These are phyloP conservation scores for Atherinomorus stipes DNA, from an alignment of 2,113 vertebrate genomes.

Conservation along the genomic window DNA sequence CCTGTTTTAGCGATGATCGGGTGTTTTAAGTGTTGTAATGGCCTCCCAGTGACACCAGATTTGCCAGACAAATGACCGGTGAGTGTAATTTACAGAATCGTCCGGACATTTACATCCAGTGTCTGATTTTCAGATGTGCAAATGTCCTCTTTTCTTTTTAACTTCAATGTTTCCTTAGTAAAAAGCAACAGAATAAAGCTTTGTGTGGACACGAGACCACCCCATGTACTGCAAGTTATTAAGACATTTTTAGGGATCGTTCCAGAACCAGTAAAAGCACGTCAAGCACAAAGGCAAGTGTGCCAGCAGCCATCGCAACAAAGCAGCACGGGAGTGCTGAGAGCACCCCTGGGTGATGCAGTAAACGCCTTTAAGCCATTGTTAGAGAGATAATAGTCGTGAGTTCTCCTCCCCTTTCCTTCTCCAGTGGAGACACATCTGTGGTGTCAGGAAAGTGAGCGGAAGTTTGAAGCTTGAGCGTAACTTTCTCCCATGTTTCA, in stretches of 20 bases:
- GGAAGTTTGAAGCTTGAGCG: not conserved
- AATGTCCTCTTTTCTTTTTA: constrained; percentile 4
- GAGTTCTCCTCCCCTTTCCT: constrained; percentile 61
- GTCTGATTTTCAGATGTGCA: constrained; percentile 27
- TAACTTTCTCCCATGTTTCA: not conserved
- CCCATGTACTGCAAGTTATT: constrained; percentile 18
- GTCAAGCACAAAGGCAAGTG: constrained; percentile 57
- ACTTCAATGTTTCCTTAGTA: not conserved
- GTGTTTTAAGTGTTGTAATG: not conserved
- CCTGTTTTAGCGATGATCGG: not conserved
- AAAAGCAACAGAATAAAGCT: not conserved
- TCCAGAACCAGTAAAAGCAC: constrained; percentile 25
- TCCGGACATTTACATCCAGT: not conserved
- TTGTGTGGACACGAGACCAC: constrained; percentile 48
- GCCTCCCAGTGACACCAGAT: not conserved
- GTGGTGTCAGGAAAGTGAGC: constrained; percentile 37
- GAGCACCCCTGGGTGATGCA: constrained; percentile 60
- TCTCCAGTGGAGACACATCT: constrained; percentile 68
- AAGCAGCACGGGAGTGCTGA: constrained; percentile 64
- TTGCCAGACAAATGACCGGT: not conserved
- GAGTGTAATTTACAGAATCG: not conserved
- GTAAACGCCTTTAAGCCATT: constrained; percentile 42
- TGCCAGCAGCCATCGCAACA: constrained; percentile 48
- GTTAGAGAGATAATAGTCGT: constrained; percentile 48
- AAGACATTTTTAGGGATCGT: constrained; percentile 24